phyloP scores from a whole-genome alignment of 2,113 vertebrate species.

The Chascanopsetta lugubris region DNA sequence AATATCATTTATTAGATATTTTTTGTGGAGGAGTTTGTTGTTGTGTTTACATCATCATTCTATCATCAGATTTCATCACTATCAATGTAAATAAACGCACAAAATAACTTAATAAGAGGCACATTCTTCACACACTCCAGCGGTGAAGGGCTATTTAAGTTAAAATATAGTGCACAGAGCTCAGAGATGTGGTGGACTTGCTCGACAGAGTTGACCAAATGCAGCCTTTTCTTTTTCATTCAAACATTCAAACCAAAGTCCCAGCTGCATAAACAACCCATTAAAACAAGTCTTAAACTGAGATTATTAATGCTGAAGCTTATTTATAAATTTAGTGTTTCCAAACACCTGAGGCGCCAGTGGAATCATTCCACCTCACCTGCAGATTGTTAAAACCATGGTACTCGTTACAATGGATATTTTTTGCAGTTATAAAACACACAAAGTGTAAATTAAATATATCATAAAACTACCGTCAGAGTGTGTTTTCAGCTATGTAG shows the following conservation, averaged over 20 bases:
- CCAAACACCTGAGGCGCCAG: too few species aligned
- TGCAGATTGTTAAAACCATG: not conserved
- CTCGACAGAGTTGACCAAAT: not conserved
- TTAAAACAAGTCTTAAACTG: not conserved
- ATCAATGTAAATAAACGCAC: not conserved
- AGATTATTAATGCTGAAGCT: too few species aligned
- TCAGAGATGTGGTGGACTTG: not conserved
- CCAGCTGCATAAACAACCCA: slow-evolving; percentile 5
- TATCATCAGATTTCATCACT: slow-evolving; percentile 1
- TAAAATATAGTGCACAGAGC: not conserved
- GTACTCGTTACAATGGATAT: not conserved
- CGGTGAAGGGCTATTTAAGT: not conserved
- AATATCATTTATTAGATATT: too few species aligned
- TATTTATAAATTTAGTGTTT: not conserved
- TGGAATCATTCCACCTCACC: not conserved
- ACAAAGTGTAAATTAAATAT: not conserved
- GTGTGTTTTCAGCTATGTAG: slow-evolving; percentile 10
- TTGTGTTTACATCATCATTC: not conserved
- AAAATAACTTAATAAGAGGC: slow-evolving; percentile 26
- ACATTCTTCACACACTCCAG: slow-evolving; percentile 12
- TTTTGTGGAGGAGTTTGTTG: too few species aligned
- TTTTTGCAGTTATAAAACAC: not conserved
- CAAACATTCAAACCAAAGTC: not conserved
- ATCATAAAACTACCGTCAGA: slow-evolving; percentile 2
- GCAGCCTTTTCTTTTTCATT: not conserved